A percentile compares a stretch with the other conserved stretches of the same genome.
Conservation (phyloP, 2,888 invertebrate genomes). For the Mythimna pallens region DNA sequence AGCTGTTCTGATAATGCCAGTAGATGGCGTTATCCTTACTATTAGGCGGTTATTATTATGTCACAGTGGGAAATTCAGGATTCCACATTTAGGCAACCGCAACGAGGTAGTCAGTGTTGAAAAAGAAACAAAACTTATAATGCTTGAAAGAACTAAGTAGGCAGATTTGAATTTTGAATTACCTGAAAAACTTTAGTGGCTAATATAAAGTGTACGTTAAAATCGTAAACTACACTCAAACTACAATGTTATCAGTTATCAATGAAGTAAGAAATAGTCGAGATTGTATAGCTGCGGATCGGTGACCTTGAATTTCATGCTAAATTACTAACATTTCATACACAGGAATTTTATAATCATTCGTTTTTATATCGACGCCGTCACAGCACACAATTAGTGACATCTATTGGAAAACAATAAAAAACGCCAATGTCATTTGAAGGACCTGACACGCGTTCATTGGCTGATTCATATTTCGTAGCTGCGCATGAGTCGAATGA, state of each 20-base stretch:
- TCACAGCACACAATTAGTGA: conserved; percentile 34
- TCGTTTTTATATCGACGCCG: conserved; percentile 13
- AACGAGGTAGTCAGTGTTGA: background rate
- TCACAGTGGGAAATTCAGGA: background rate
- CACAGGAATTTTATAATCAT: background rate
- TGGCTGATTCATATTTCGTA: conserved; percentile 28
- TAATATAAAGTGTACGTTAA: conserved; percentile 7
- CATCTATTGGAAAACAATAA: conserved; percentile 31
- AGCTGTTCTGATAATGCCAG: too few species aligned
- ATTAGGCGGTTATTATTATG: too few species aligned
- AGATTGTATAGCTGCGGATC: conserved; percentile 14
- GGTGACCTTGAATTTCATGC: conserved; percentile 38
- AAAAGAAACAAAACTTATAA: background rate
- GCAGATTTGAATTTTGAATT: background rate
- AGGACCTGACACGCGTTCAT: conserved; percentile 15
- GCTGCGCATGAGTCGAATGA: conserved; percentile 14
- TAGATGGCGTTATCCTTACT: too few species aligned
- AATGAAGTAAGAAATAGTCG: conserved; percentile 29
- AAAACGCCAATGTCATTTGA: conserved; percentile 12
- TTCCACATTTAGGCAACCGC: too few species aligned
- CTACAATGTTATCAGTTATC: conserved; percentile 28
- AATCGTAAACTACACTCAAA: conserved; percentile 25
- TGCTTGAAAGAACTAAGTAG: background rate
- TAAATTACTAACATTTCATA: conserved; percentile 44
- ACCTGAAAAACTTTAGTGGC: background rate